These are phyloP conservation scores for Pseudomugil gertrudae DNA, from an alignment of 2,797 vertebrate species.

Conservation along the genomic window DNA sequence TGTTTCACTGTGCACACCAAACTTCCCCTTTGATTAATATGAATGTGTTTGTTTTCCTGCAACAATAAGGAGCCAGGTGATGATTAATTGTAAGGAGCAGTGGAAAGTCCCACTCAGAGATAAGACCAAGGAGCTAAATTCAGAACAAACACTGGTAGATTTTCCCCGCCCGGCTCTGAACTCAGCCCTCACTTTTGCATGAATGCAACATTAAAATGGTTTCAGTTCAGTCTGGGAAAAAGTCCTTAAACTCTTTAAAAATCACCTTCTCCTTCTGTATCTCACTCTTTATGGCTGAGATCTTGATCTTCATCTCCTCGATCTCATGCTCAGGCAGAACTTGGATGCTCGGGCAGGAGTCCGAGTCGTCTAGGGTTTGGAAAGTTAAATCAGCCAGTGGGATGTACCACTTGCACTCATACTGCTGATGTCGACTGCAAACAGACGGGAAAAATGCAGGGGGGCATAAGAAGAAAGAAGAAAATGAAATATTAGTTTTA, in stretches of 20 bases:
- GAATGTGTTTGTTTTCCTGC: slow-evolving; percentile 16
- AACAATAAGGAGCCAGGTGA: not conserved
- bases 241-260: slow-evolving; percentile 4
- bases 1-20: not conserved
- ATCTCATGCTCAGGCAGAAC: slow-evolving; percentile 94
- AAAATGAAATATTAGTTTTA: not conserved
- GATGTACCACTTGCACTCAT: slow-evolving; percentile 99
- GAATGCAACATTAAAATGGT: not conserved
- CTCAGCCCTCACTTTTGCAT: not conserved
- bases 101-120: slow-evolving; percentile 10
- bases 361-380: slow-evolving; percentile 91
- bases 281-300: slow-evolving; percentile 93
- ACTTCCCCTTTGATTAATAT: slow-evolving; percentile 23
- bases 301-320: slow-evolving; percentile 98
- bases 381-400: slow-evolving; percentile 94
- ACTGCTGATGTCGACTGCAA: slow-evolving; percentile 93
- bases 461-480: not conserved
- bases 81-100: not conserved
- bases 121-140: not conserved
- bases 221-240: not conserved
- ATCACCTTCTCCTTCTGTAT: slow-evolving; percentile 96
- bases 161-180: not conserved
- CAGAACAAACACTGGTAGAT: not conserved
- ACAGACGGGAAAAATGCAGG: not conserved
- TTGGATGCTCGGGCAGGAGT: slow-evolving; percentile 90